Conservation (phyloP, 2,797 vertebrate species). For the Myotis findleyi region DNA sequence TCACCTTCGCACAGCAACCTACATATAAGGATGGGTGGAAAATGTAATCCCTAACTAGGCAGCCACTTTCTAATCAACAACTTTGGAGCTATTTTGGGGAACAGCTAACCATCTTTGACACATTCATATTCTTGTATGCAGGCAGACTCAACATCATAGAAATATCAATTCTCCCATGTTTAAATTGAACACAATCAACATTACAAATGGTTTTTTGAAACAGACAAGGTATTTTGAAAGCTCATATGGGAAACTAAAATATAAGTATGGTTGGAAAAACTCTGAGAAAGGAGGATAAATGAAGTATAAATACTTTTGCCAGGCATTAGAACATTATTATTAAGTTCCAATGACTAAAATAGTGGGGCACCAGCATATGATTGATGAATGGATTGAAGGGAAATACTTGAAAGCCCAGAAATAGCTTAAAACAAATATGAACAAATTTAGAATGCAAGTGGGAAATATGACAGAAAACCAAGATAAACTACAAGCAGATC, state of each 20-base stretch:
- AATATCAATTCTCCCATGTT: not conserved
- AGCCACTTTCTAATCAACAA: not conserved
- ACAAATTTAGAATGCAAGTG: not conserved
- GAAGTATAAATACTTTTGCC: not conserved
- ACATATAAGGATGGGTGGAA: not conserved
- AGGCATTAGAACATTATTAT: not conserved
- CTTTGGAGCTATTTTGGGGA: not conserved
- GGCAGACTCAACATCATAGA: not conserved
- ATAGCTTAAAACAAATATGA: not conserved
- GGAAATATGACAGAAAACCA: not conserved
- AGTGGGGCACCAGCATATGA: not conserved
- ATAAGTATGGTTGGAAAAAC: not conserved
- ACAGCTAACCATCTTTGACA: not conserved
- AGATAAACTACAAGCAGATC: not conserved
- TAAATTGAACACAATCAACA: not conserved
- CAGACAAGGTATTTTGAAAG: slow-evolving; percentile 7
- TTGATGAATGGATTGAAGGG: not conserved
- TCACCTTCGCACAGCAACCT: not conserved
- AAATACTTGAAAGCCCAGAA: slow-evolving; percentile 29
- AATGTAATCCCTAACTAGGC: not conserved
- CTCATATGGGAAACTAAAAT: not conserved
- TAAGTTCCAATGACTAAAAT: not conserved
- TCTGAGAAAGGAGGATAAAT: not conserved
- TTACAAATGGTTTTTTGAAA: not conserved
- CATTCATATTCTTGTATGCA: not conserved